A percentile compares a stretch with the other conserved stretches of the same genome.
phyloP scores from a whole-genome alignment of 92 coral and sea anemone genomes.

The Epizoanthus stellaris region DNA sequence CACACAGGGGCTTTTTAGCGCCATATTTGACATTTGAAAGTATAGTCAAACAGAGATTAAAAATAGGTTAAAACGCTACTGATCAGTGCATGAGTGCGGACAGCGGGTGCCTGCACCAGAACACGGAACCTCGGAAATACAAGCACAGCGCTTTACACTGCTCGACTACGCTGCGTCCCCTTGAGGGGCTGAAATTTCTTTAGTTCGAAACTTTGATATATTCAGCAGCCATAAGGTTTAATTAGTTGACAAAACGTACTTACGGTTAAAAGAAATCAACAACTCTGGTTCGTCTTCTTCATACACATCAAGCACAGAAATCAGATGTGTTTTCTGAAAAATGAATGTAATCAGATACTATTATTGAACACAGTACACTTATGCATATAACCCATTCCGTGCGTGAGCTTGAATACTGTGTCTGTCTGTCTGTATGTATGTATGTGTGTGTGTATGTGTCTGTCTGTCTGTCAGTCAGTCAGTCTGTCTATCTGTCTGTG shows the following conservation, averaged over 20 bases:
- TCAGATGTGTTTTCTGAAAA: conserved; percentile 83
- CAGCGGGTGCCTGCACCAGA: too few species aligned
- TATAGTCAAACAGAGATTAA: too few species aligned
- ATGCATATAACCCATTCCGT: background rate
- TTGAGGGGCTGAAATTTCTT: background rate
- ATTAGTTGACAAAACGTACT: conserved; percentile 26
- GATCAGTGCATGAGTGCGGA: too few species aligned
- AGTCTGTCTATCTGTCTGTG: background rate
- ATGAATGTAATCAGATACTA: background rate
- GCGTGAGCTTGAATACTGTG: background rate
- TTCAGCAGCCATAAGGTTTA: background rate
- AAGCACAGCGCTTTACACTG: too few species aligned
- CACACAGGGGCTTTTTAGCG: too few species aligned
- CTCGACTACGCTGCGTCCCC: too few species aligned
- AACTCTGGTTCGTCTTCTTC: conserved; percentile 94
- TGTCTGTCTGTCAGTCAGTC: background rate
- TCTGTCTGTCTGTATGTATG: background rate
- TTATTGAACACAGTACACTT: background rate
- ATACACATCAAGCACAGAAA: conserved; percentile 92
- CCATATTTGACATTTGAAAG: too few species aligned
- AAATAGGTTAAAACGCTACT: too few species aligned
- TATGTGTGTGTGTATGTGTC: background rate
- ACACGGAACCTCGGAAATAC: too few species aligned
- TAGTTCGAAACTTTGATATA: background rate
- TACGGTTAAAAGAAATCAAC: conserved; percentile 90